A percentile compares a stretch with the other conserved stretches of the same genome.
Evolutionary conservation across 2,113 vertebrate species (phyloP).

Genomic region (Clarias magur): DNA sequence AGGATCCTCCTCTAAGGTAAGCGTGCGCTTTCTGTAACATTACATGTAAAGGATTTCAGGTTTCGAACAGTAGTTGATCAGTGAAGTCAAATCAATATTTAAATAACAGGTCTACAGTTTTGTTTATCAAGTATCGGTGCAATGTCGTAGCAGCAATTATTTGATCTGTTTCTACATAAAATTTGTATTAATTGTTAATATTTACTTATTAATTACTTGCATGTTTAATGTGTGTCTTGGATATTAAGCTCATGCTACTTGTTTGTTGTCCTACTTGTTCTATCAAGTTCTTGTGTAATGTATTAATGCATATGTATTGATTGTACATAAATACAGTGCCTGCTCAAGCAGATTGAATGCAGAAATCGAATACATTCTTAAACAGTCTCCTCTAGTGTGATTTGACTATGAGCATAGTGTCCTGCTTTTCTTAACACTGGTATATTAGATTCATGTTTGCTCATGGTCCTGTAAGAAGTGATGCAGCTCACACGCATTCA

Average conservation of each 20-base stretch:
- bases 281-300: neutral
- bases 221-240: neutral
- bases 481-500: neutral
- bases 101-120: neutral
- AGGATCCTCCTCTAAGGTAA: conserved; percentile 72
- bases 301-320: neutral
- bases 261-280: neutral
- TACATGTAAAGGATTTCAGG: neutral
- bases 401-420: neutral
- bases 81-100: neutral
- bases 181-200: neutral
- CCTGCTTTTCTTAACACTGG: neutral
- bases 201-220: neutral
- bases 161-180: too few relatives aligned
- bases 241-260: too few relatives aligned
- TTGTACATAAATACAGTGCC: neutral
- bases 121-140: neutral
- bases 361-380: neutral
- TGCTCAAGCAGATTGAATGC: neutral
- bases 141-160: too few relatives aligned
- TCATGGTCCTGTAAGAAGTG: neutral
- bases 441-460: neutral
- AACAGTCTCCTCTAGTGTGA: neutral
- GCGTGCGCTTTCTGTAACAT: conserved; percentile 39
- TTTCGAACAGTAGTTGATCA: neutral